These are phyloP conservation scores for Porphyrio hochstetteri DNA, from an alignment of 2,113 vertebrate genomes.

Conservation along the genomic window DNA sequence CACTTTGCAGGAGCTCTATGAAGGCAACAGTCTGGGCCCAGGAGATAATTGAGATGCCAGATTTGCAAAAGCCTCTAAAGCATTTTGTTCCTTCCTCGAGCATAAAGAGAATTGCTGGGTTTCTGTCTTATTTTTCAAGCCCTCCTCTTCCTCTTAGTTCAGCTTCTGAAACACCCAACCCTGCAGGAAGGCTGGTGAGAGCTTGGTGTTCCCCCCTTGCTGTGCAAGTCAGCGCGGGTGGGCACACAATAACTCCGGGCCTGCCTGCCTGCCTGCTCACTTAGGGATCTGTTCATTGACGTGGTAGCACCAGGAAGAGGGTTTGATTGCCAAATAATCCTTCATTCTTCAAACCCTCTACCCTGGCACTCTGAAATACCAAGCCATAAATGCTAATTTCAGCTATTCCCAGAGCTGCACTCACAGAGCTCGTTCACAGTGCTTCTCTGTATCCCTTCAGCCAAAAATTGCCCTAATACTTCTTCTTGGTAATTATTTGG, in stretches of 20 bases:
- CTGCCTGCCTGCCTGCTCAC: constrained; percentile 12
- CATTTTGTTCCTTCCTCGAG: not conserved
- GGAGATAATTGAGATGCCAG: not conserved
- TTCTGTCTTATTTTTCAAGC: not conserved
- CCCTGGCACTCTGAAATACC: constrained; percentile 37
- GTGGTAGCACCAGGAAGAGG: not conserved
- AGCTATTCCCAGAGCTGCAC: not conserved
- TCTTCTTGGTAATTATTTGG: not conserved
- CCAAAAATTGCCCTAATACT: not conserved
- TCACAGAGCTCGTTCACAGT: constrained; percentile 8
- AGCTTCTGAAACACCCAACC: not conserved
- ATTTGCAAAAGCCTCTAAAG: not conserved
- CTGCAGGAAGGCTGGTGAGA: constrained; percentile 19
- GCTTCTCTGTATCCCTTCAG: not conserved
- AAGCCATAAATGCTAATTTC: constrained; percentile 28
- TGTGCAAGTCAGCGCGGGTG: not conserved
- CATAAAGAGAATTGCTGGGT: not conserved
- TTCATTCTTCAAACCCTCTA: constrained; percentile 53
- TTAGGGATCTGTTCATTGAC: not conserved
- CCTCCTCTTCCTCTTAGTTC: not conserved
- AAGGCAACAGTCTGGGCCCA: not conserved
- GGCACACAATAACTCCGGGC: not conserved
- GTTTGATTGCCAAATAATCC: constrained; percentile 35
- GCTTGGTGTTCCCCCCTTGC: not conserved
- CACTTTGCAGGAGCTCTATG: not conserved